These are phyloP conservation scores for Dasysyrphus tricinctus DNA, from an alignment of 2,888 invertebrate genomes.

Conservation along the genomic window DNA sequence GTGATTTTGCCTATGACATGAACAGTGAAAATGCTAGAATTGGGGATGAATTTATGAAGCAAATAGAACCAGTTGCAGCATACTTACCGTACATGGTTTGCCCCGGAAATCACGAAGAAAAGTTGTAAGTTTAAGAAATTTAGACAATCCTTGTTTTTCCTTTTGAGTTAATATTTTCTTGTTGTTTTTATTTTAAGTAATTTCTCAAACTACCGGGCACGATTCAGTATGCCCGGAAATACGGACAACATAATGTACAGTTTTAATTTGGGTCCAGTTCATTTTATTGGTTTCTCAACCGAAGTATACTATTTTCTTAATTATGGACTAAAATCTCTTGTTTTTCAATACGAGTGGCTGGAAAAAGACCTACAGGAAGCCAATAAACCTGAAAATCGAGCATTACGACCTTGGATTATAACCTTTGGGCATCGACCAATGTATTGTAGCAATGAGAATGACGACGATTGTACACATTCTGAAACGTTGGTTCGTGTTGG, in stretches of 20 bases:
- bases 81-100: slow-evolving; percentile 96
- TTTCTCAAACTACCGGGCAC: slow-evolving; percentile 95
- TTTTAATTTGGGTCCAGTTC: slow-evolving; percentile 94
- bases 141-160: slow-evolving; percentile 3
- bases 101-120: slow-evolving; percentile 95
- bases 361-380: slow-evolving; percentile 90
- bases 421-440: slow-evolving; percentile 94
- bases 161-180: background rate
- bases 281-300: slow-evolving; percentile 95
- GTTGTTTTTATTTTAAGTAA: slow-evolving; percentile 86
- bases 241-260: slow-evolving; percentile 91
- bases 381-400: slow-evolving; percentile 89
- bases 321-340: slow-evolving; percentile 92
- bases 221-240: slow-evolving; percentile 95
- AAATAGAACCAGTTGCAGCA: slow-evolving; percentile 95
- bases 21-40: slow-evolving; percentile 90
- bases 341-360: slow-evolving; percentile 95
- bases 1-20: slow-evolving; percentile 98
- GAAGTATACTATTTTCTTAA: slow-evolving; percentile 97
- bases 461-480: slow-evolving; percentile 89
- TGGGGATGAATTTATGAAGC: slow-evolving; percentile 97
- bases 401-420: slow-evolving; percentile 91
- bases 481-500: slow-evolving; percentile 88
- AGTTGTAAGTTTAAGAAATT: slow-evolving; percentile 85
- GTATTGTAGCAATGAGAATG: slow-evolving; percentile 94